phyloP scores from a whole-genome alignment of 2,888 invertebrate species.

The Platycheirus albimanus region DNA sequence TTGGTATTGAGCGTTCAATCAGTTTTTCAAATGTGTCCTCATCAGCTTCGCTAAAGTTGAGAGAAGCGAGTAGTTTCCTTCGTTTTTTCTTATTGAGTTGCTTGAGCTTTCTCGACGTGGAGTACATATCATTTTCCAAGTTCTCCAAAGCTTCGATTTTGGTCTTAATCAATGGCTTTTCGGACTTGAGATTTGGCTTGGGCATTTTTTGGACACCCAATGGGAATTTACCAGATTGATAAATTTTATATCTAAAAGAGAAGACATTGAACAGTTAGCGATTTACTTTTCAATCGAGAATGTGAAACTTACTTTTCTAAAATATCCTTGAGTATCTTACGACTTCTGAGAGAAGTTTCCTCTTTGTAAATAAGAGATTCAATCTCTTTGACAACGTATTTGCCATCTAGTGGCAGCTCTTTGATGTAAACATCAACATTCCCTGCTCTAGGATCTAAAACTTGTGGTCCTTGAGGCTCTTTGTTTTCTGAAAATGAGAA shows the following conservation, averaged over 20 bases:
- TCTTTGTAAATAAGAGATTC: slow-evolving; percentile 83
- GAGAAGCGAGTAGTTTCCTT: slow-evolving; percentile 78
- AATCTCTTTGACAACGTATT: slow-evolving; percentile 84
- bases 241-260: slow-evolving; percentile 84
- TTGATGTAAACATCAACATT: slow-evolving; percentile 89
- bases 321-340: slow-evolving; percentile 84
- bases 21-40: slow-evolving; percentile 80
- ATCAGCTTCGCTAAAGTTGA: slow-evolving; percentile 79
- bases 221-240: slow-evolving; percentile 87
- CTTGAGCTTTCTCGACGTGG: slow-evolving; percentile 80
- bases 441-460: slow-evolving; percentile 92
- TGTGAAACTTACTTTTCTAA: slow-evolving; percentile 82
- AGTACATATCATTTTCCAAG: slow-evolving; percentile 84
- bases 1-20: slow-evolving; percentile 78
- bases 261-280: too few relatives aligned
- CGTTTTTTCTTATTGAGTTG: slow-evolving; percentile 82
- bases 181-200: slow-evolving; percentile 79
- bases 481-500: slow-evolving; percentile 42
- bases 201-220: slow-evolving; percentile 85
- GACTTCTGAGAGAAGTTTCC: slow-evolving; percentile 84
- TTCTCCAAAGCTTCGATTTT: slow-evolving; percentile 82
- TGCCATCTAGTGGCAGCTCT: slow-evolving; percentile 86
- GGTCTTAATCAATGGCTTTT: slow-evolving; percentile 78
- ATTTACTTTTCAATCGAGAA: too few relatives aligned
- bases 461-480: slow-evolving; percentile 12